Evolutionary conservation across 2,888 invertebrate species (phyloP).

Genomic region (Exephanes ischioxanthus): DNA sequence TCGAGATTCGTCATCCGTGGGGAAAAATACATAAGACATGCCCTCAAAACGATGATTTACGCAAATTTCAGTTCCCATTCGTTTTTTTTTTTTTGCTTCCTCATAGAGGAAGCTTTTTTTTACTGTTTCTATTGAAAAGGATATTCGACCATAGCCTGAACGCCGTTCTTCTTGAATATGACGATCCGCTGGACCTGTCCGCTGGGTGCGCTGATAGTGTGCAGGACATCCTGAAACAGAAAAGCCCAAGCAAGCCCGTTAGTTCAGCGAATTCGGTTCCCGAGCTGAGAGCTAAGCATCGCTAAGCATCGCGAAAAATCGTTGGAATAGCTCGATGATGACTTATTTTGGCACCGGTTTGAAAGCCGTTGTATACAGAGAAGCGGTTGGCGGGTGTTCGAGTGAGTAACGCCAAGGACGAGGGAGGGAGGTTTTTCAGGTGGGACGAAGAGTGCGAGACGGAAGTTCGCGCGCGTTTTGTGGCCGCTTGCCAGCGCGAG

Average conservation of each 20-base stretch:
- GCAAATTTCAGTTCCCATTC: not conserved
- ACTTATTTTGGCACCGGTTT: conserved; percentile 36
- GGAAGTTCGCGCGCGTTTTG: conserved; percentile 11
- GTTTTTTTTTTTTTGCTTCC: too few relatives aligned
- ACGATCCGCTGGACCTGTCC: conserved; percentile 99
- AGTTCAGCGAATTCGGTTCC: not conserved
- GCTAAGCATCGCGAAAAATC: conserved; percentile 41
- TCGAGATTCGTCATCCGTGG: not conserved
- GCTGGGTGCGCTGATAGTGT: conserved; percentile 98
- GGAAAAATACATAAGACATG: not conserved
- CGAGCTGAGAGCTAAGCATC: conserved; percentile 19
- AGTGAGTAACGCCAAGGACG: conserved; percentile 24
- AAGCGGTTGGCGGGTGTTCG: conserved; percentile 26
- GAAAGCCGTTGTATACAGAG: not conserved
- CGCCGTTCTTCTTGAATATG: conserved; percentile 99
- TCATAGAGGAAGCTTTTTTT: too few relatives aligned
- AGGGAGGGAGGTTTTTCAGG: conserved; percentile 6
- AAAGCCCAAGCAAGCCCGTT: conserved; percentile 8
- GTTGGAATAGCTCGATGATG: conserved; percentile 9
- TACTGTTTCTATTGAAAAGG: conserved; percentile 87
- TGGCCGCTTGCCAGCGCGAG: conserved; percentile 57
- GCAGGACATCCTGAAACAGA: conserved; percentile 97
- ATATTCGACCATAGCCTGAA: conserved; percentile 99
- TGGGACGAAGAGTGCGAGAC: conserved; percentile 2
- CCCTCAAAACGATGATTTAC: too few relatives aligned